phyloP scores from a whole-genome alignment of 2,888 invertebrate species.

The Conchocele bisecta region DNA sequence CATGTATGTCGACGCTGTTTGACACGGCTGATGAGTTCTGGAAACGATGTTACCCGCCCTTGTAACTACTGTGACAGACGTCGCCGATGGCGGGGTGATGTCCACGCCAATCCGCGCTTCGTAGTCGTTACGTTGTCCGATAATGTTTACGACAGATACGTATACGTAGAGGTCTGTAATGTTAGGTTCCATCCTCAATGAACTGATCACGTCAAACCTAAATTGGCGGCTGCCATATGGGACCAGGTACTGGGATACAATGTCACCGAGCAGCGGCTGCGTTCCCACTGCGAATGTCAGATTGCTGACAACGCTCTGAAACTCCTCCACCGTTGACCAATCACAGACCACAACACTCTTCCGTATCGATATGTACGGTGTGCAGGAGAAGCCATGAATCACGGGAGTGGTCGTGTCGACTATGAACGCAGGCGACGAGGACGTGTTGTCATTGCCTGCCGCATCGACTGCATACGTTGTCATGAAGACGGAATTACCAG shows the following conservation, averaged over 20 bases:
- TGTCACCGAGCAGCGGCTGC: slow-evolving; percentile 13
- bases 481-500: slow-evolving; percentile 45
- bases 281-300: slow-evolving; percentile 34
- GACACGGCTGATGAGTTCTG: slow-evolving; percentile 34
- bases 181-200: slow-evolving; percentile 10
- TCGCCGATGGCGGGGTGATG: slow-evolving; percentile 36
- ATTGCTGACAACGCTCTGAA: slow-evolving; percentile 43
- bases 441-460: slow-evolving; percentile 37
- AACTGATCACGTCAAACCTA: slow-evolving; percentile 27
- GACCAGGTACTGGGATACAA: slow-evolving; percentile 7
- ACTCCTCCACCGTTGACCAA: slow-evolving; percentile 44
- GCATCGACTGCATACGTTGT: slow-evolving; percentile 35
- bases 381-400: slow-evolving; percentile 40
- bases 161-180: slow-evolving; percentile 29
- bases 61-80: slow-evolving; percentile 38
- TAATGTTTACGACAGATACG: slow-evolving; percentile 33
- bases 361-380: slow-evolving; percentile 30
- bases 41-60: neutral
- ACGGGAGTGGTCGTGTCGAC: slow-evolving; percentile 45
- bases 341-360: slow-evolving; percentile 38
- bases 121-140: slow-evolving; percentile 16
- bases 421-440: slow-evolving; percentile 35
- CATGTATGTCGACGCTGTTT: slow-evolving; percentile 47
- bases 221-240: slow-evolving; percentile 12
- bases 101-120: slow-evolving; percentile 34